Evolutionary conservation across 37 sponge, comb jelly and placozoan genomes (phyloP).

Genomic region (Ephydatia muelleri): DNA sequence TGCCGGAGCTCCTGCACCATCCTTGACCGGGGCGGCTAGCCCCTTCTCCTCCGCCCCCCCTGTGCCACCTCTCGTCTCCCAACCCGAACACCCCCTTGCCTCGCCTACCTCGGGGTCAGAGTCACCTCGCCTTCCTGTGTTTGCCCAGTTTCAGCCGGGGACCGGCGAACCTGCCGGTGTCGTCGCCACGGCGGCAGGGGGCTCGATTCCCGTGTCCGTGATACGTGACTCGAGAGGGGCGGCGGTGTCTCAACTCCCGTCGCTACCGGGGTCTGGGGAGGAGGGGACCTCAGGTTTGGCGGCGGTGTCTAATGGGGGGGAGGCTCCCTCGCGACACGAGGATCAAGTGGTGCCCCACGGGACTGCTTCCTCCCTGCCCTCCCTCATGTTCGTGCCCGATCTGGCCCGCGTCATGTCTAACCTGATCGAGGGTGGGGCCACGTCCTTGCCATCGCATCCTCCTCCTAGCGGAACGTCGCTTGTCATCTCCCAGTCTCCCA

Average conservation of each 20-base stretch:
- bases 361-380: neutral
- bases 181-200: slow-evolving; percentile 3
- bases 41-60: slow-evolving; percentile 3
- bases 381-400: slow-evolving; percentile 10
- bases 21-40: slow-evolving; percentile 25
- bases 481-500: slow-evolving; percentile 27
- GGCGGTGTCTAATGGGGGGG: neutral
- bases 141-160: slow-evolving; percentile 34
- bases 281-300: slow-evolving; percentile 6
- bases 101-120: neutral
- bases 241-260: neutral
- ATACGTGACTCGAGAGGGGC: slow-evolving; percentile 22
- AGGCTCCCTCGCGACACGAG: neutral
- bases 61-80: slow-evolving; percentile 11
- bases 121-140: slow-evolving; percentile 48
- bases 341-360: neutral
- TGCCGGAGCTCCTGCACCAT: slow-evolving; percentile 70
- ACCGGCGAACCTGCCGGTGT: neutral
- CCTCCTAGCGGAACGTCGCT: neutral
- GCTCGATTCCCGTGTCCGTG: slow-evolving; percentile 45
- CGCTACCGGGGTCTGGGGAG: neutral
- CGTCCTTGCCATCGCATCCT: neutral
- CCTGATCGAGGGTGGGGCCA: slow-evolving; percentile 21
- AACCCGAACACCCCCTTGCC: slow-evolving; percentile 1
- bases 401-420: slow-evolving; percentile 33